A percentile compares a stretch with the other conserved stretches of the same genome.
These are phyloP conservation scores for Cebus imitator DNA, from an alignment of 2,113 vertebrate genomes.

Conservation along the genomic window DNA sequence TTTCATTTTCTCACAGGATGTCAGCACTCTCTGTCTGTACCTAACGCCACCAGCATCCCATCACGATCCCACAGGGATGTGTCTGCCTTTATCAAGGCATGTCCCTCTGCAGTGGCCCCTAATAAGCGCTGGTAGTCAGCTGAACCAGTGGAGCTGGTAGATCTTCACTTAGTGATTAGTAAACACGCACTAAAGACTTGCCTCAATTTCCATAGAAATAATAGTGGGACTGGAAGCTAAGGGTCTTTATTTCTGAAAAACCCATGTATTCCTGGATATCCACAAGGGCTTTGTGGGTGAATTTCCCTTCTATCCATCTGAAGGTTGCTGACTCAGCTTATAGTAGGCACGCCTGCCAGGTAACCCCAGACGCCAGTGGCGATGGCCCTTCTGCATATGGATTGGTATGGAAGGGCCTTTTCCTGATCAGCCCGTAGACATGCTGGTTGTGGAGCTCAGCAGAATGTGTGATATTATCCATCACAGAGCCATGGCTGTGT, in stretches of 20 bases:
- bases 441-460: rapidly evolving
- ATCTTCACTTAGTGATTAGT: rapidly evolving
- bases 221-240: neutral
- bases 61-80: neutral
- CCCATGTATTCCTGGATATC: neutral
- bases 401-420: rapidly evolving
- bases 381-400: rapidly evolving
- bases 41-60: rapidly evolving
- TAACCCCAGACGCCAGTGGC: rapidly evolving
- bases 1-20: neutral
- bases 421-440: rapidly evolving
- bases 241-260: neutral
- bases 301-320: rapidly evolving
- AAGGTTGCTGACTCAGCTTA: rapidly evolving
- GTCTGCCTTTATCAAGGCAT: too few relatives aligned
- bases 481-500: rapidly evolving
- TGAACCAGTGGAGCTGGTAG: rapidly evolving
- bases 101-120: rapidly evolving
- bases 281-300: rapidly evolving
- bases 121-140: rapidly evolving
- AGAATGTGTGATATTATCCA: rapidly evolving
- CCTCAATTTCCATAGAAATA: neutral
- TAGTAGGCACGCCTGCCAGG: rapidly evolving
- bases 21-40: rapidly evolving
- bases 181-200: too few relatives aligned